Evolutionary conservation across 2,888 invertebrate genomes (phyloP).

Genomic region (Sclerodermus sp.): DNA sequence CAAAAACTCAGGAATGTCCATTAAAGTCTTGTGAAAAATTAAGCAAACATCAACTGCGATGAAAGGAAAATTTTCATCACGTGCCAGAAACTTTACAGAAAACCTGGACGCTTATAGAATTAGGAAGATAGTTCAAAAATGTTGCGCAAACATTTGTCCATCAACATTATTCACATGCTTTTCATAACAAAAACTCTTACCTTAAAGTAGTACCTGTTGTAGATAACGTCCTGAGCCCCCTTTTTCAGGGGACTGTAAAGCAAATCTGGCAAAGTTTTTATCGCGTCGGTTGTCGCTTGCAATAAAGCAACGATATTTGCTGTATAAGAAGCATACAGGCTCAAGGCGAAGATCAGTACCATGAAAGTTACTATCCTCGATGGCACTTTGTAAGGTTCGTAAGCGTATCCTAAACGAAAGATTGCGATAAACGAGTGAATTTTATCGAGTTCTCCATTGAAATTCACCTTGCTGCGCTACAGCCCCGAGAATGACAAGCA

Average conservation of each 20-base stretch:
- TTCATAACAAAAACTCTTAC: conserved; percentile 52
- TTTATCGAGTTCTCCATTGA: neutral
- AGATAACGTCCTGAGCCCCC: conserved; percentile 71
- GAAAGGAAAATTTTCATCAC: too few relatives aligned
- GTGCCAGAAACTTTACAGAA: too few relatives aligned
- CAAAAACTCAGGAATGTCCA: too few relatives aligned
- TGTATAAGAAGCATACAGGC: conserved; percentile 74
- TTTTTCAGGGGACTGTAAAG: conserved; percentile 68
- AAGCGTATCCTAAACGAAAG: conserved; percentile 45
- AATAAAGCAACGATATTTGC: conserved; percentile 76
- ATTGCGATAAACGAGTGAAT: neutral
- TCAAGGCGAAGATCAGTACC: conserved; percentile 67
- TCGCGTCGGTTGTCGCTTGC: conserved; percentile 72
- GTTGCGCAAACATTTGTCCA: neutral
- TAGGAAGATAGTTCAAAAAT: too few relatives aligned
- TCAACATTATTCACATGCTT: neutral
- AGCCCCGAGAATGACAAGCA: conserved; percentile 64
- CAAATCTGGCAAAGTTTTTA: conserved; percentile 67
- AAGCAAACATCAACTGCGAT: neutral
- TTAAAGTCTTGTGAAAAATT: neutral
- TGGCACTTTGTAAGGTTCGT: conserved; percentile 49
- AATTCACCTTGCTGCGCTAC: conserved; percentile 66
- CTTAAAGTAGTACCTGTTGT: conserved; percentile 69
- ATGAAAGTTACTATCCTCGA: conserved; percentile 68
- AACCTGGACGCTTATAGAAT: too few relatives aligned